Conservation (phyloP, 2,888 invertebrate species). For the Agriotes lineatus region DNA sequence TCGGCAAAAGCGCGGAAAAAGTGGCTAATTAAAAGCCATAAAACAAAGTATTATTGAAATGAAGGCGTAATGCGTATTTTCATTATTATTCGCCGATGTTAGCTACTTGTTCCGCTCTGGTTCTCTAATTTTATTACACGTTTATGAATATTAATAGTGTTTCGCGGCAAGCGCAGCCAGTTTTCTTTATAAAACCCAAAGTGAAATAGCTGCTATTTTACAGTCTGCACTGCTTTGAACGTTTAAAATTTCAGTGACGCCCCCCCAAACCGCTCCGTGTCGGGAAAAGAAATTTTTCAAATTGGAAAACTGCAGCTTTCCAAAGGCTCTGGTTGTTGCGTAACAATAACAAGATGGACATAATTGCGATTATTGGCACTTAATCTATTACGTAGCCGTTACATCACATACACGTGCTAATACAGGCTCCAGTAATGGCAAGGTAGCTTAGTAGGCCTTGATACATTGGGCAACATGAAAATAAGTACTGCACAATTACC, state of each 20-base stretch:
- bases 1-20: background rate
- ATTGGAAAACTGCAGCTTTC: too few relatives aligned
- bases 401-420: too few relatives aligned
- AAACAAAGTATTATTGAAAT: conserved; percentile 23
- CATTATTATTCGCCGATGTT: conserved; percentile 37
- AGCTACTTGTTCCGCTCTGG: conserved; percentile 48
- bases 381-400: too few relatives aligned
- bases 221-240: background rate
- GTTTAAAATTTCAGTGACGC: background rate
- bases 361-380: too few relatives aligned
- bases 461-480: too few relatives aligned
- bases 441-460: too few relatives aligned
- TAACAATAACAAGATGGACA: too few relatives aligned
- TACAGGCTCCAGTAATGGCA: too few relatives aligned
- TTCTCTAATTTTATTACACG: conserved; percentile 49
- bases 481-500: too few relatives aligned
- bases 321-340: too few relatives aligned
- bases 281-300: too few relatives aligned
- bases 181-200: conserved; percentile 28
- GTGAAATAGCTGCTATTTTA: conserved; percentile 15
- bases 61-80: conserved; percentile 22
- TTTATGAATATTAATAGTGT: conserved; percentile 52
- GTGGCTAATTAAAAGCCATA: conserved; percentile 17
- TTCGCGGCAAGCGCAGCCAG: conserved; percentile 36
- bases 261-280: too few relatives aligned